These are phyloP conservation scores for Pygmarrhopalites habei DNA, from an alignment of 1,140 invertebrate species.

Conservation along the genomic window DNA sequence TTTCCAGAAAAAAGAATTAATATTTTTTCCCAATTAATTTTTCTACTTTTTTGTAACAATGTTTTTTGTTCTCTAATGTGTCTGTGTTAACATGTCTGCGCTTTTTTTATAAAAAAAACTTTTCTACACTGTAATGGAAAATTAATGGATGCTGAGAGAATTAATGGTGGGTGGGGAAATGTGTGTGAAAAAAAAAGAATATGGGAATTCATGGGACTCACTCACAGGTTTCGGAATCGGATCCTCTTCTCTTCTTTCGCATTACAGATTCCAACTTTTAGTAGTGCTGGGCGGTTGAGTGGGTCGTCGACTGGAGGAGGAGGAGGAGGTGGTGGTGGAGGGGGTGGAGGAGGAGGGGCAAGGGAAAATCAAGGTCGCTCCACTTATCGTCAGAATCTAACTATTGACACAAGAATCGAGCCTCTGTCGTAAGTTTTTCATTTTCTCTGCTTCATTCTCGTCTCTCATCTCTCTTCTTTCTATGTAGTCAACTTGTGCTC, in stretches of 20 bases:
- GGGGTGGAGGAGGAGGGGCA: conserved; percentile 3
- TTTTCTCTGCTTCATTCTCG: background rate
- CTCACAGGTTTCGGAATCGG: background rate
- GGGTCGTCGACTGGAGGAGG: background rate
- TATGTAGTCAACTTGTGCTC: no score
- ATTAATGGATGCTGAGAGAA: no score
- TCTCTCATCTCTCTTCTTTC: background rate
- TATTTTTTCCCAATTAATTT: no score
- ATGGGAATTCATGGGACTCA: no score
- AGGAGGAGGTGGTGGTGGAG: background rate
- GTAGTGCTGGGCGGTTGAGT: conserved; percentile 8
- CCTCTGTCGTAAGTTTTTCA: conserved; percentile 40
- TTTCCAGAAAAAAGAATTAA: no score
- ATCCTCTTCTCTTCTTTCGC: conserved; percentile 1
- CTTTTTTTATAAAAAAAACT: no score
- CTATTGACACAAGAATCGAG: conserved; percentile 41
- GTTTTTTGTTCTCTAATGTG: no score
- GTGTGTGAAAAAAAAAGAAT: no score
- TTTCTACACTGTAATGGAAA: no score
- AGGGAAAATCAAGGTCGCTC: conserved; percentile 4
- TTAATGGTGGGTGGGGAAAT: no score
- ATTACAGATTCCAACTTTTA: conserved; percentile 24
- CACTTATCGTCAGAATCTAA: conserved; percentile 36
- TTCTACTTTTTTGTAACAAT: no score
- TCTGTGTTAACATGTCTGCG: no score